Percentiles rank a stretch among this genome's conserved stretches.
phyloP scores from a whole-genome alignment of 2,797 vertebrate genomes.

The Poeciliopsis gracilis region DNA sequence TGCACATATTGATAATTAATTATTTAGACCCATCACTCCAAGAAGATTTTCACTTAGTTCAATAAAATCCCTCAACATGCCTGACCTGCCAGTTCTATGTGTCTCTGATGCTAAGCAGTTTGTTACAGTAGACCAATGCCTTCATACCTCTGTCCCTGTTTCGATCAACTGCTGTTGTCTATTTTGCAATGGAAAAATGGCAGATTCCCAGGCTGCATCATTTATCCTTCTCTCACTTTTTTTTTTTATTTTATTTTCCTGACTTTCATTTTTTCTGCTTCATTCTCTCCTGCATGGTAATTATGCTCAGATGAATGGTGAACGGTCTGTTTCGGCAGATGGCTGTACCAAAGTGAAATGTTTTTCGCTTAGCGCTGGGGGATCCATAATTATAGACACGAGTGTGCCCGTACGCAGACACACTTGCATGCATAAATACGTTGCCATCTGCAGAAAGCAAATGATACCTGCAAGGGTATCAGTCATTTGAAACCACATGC shows the following conservation, averaged over 20 bases:
- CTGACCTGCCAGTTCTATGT: conserved; percentile 22
- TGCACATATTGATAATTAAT: conserved; percentile 10
- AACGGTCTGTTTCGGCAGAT: conserved; percentile 79
- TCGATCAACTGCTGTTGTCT: conserved; percentile 61
- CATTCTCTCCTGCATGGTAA: conserved; percentile 67
- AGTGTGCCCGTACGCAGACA: conserved; percentile 28
- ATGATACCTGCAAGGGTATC: conserved; percentile 78
- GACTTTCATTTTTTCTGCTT: conserved; percentile 70
- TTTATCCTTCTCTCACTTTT: conserved; percentile 46
- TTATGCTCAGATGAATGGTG: conserved; percentile 76
- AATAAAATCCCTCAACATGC: conserved; percentile 12
- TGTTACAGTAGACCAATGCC: conserved; percentile 20
- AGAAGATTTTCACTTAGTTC: conserved; percentile 6
- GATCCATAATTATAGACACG: conserved; percentile 80
- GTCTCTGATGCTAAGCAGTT: conserved; percentile 19
- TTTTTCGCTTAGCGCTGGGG: conserved; percentile 71
- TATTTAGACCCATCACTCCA: background rate
- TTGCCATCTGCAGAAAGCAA: conserved; percentile 76
- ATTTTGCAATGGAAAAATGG: conserved; percentile 57
- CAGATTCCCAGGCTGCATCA: conserved; percentile 58
- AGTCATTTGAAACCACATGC: conserved; percentile 73
- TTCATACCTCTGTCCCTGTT: conserved; percentile 22
- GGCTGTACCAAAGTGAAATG: conserved; percentile 76
- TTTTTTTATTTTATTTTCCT: conserved; percentile 33
- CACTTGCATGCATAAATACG: conserved; percentile 29